A percentile compares a stretch with the other conserved stretches of the same genome.
Evolutionary conservation across 1,140 invertebrate species (phyloP).

Genomic region (Papilio dardanus): DNA sequence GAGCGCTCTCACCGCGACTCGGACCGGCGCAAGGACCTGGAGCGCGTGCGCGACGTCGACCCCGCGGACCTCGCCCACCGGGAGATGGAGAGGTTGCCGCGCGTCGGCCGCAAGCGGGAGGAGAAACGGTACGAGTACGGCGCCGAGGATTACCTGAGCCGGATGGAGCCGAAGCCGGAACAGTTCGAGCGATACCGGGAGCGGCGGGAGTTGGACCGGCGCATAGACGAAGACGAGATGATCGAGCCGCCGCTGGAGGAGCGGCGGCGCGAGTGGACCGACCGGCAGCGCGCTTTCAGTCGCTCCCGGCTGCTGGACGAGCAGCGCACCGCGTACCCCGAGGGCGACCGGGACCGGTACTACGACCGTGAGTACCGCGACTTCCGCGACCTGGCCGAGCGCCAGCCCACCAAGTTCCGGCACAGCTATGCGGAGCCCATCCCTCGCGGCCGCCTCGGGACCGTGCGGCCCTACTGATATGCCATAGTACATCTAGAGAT

Average conservation of each 20-base stretch:
- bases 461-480: constrained; percentile 78
- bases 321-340: constrained; percentile 69
- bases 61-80: constrained; percentile 58
- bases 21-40: constrained; percentile 68
- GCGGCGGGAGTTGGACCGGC: constrained; percentile 68
- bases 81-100: constrained; percentile 74
- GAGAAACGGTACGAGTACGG: constrained; percentile 75
- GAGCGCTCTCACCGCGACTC: constrained; percentile 73
- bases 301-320: constrained; percentile 75
- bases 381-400: constrained; percentile 72
- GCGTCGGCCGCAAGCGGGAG: constrained; percentile 71
- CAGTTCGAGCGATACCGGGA: constrained; percentile 70
- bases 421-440: constrained; percentile 81
- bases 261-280: constrained; percentile 70
- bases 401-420: constrained; percentile 75
- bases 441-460: constrained; percentile 74
- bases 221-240: constrained; percentile 77
- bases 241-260: constrained; percentile 78
- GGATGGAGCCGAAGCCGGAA: constrained; percentile 69
- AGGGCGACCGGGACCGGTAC: constrained; percentile 76
- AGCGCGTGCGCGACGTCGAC: constrained; percentile 61
- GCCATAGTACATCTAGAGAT: constrained; percentile 71
- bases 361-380: constrained; percentile 75
- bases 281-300: constrained; percentile 74
- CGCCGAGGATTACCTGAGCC: constrained; percentile 71